Base-by-base conservation (phyloP, 2,888 invertebrate species). In the Sphaeridia pumilis region DNA sequence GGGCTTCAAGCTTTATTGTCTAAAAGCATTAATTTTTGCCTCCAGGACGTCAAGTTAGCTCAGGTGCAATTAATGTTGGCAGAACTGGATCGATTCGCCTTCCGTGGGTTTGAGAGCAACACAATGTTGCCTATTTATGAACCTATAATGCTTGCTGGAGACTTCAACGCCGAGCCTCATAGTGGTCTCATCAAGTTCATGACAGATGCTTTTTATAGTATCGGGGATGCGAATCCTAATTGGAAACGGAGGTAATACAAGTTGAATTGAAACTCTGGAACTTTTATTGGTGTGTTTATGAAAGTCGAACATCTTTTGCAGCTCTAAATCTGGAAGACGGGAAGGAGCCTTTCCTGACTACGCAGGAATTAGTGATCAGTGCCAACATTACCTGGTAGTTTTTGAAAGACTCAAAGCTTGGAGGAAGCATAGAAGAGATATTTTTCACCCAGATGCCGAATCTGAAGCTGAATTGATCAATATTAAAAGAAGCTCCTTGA, bases 111-210 rank as follows among this genome's bases (percentile, higher is more conserved):
- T 35, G 56, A 58, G 50, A 64, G 44, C 44, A 51, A 55, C 27
- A 49, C 41, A 56, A 70, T 58, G 60, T 71, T 71, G 27, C 68
- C 73, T 0, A 70, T 71, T 3, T 82, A 86, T 67, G 69, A 81
- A 35, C 92, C 94, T 0, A 78, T 88, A 4, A 80, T 98, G 55
- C 63, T 97, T 56, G 84, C 88, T 3, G 98, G 98, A 0, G 98
- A 98, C 71, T 85, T 97, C 58, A 98, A 97, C 71, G 80, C 86
- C 2, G 74, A 78, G 52, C 88, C 90, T 0, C 7, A 78, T 41
- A 83, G 86, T 36, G 77, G 79, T 2, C 77, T 89, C 1, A 81
- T 84, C 65, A 71, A 77, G 51, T 77, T 89, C 43, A 70, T 92
- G 46, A 76, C 77, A 0, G 72, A 72, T 24, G 87, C 87, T 17